phyloP scores from a whole-genome alignment of 2,888 invertebrate genomes.

The Lasioglossum pauxillum region DNA sequence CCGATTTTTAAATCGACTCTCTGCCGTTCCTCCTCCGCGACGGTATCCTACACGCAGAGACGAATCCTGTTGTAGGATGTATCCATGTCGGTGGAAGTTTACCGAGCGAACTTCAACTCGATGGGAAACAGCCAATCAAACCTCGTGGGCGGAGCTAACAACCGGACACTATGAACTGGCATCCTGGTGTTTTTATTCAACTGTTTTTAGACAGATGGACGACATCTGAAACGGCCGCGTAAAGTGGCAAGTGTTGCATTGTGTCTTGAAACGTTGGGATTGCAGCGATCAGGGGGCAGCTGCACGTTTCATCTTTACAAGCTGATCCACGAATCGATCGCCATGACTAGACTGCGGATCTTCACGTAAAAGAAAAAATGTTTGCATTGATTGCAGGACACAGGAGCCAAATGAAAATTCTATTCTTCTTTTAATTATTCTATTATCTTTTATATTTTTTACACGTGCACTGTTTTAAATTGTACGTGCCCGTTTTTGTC shows the following conservation, averaged over 20 bases:
- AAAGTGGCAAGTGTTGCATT: not conserved
- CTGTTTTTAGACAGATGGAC: not conserved
- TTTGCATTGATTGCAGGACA: too few relatives aligned
- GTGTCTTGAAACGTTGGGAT: not conserved
- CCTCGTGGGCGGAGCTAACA: not conserved
- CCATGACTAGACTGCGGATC: too few relatives aligned
- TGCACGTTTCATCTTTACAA: not conserved
- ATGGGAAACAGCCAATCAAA: not conserved
- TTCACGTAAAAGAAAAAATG: too few relatives aligned
- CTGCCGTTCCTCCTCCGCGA: not conserved
- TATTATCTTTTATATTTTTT: too few relatives aligned
- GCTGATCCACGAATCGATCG: too few relatives aligned
- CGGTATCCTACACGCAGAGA: not conserved
- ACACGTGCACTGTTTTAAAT: too few relatives aligned
- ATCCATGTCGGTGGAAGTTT: not conserved
- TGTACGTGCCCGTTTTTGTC: too few relatives aligned
- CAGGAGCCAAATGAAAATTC: too few relatives aligned
- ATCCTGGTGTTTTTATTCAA: not conserved
- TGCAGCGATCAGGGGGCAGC: not conserved
- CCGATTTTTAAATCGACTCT: conserved; percentile 72
- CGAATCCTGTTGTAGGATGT: not conserved
- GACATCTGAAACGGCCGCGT: not conserved
- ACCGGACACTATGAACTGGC: not conserved
- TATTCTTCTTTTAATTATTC: too few relatives aligned
- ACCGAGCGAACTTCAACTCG: not conserved